Percentiles rank a stretch among this genome's conserved stretches.
phyloP scores from a whole-genome alignment of 2,888 invertebrate species.

The Caenorhabditis sp. region DNA sequence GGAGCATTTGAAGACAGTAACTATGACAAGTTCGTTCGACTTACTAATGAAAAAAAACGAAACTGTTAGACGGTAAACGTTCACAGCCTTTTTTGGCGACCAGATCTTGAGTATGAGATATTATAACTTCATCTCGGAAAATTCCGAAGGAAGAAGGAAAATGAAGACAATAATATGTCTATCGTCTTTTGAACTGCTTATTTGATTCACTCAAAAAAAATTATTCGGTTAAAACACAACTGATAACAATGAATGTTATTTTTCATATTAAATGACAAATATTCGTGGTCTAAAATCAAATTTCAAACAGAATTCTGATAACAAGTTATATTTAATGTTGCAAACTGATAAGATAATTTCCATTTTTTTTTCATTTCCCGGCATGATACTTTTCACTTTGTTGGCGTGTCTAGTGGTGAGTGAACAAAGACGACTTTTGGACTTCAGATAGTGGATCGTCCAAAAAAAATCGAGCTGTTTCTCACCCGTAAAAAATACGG shows the following conservation, averaged over 20 bases:
- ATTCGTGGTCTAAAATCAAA: not conserved
- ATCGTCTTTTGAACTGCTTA: too few species aligned
- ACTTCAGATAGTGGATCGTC: not conserved
- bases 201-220: too few species aligned
- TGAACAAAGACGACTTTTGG: not conserved
- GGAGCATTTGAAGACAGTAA: too few species aligned
- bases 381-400: not conserved
- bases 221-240: not conserved
- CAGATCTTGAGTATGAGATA: too few species aligned
- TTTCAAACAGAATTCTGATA: not conserved
- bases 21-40: too few species aligned
- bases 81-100: too few species aligned
- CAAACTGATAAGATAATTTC: not conserved
- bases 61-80: too few species aligned
- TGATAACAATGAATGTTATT: not conserved
- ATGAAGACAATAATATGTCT: too few species aligned
- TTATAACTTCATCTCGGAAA: too few species aligned
- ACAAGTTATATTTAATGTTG: not conserved
- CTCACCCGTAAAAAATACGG: not conserved
- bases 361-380: constrained; percentile 6
- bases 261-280: not conserved
- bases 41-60: too few species aligned
- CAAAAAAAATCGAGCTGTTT: too few species aligned
- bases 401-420: not conserved
- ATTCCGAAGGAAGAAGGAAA: too few species aligned